phyloP scores from a whole-genome alignment of 2,888 invertebrate species.

The Himalopsyche kuldschensis region DNA sequence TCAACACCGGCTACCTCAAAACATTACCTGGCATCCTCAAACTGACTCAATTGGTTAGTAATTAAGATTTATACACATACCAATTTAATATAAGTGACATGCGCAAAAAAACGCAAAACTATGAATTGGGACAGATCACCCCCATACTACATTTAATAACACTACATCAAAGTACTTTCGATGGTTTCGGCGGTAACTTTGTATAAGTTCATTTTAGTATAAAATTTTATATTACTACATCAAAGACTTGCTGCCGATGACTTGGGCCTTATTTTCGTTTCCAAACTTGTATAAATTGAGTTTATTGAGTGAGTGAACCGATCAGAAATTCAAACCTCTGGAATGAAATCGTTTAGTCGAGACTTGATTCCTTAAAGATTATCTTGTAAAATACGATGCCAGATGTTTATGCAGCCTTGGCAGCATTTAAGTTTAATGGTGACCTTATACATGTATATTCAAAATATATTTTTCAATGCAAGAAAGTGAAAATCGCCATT shows the following conservation, averaged over 20 bases:
- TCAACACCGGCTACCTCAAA: conserved; percentile 81
- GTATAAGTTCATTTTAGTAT: too few species aligned
- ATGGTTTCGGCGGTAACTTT: too few species aligned
- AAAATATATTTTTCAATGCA: not conserved
- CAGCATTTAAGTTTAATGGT: not conserved
- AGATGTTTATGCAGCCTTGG: not conserved
- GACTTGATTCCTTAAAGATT: not conserved
- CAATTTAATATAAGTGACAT: not conserved
- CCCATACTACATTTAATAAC: too few species aligned
- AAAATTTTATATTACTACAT: too few species aligned
- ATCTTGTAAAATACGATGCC: not conserved
- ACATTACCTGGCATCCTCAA: conserved; percentile 79
- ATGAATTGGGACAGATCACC: too few species aligned
- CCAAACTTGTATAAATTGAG: too few species aligned
- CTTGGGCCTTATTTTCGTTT: too few species aligned
- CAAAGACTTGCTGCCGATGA: too few species aligned
- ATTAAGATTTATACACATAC: not conserved
- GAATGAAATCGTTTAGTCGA: not conserved
- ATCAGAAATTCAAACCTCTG: too few species aligned
- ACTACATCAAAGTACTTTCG: too few species aligned
- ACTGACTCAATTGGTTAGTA: conserved; percentile 75
- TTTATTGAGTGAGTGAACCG: too few species aligned
- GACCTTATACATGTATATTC: not conserved
- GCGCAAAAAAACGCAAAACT: too few species aligned
- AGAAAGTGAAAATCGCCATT: not conserved